phyloP scores from a whole-genome alignment of 64 coral and sea anemone genomes.

The Montipora efflorescens region DNA sequence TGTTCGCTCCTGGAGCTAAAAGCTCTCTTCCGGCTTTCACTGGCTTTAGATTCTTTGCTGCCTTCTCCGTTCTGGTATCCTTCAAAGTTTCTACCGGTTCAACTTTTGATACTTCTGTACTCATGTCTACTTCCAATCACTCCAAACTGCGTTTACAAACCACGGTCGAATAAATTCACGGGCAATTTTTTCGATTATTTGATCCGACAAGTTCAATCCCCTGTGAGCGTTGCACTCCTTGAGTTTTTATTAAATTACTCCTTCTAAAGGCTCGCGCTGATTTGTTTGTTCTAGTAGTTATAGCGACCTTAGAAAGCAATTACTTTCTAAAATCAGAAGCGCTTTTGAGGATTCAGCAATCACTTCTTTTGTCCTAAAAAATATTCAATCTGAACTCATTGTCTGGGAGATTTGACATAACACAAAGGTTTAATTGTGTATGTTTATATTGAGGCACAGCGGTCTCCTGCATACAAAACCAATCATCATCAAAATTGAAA shows the following conservation, averaged over 20 bases:
- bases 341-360: background rate
- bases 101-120: background rate
- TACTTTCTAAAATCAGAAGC: background rate
- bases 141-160: background rate
- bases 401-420: background rate
- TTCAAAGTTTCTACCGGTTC: background rate
- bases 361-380: background rate
- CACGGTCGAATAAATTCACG: background rate
- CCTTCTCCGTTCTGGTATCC: conserved; percentile 65
- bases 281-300: conserved; percentile 39
- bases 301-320: conserved; percentile 31
- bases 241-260: background rate
- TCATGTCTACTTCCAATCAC: conserved; percentile 7
- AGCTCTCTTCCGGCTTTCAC: conserved; percentile 40
- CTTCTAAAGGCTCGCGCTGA: background rate
- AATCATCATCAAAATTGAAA: background rate
- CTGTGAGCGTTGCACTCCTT: background rate
- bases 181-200: background rate
- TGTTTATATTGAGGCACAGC: background rate
- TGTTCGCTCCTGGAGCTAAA: background rate
- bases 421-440: background rate
- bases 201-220: background rate
- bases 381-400: background rate
- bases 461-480: background rate
- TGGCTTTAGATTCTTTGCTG: conserved; percentile 71